Evolutionary conservation across 2,113 vertebrate species (phyloP).

Genomic region (Okapia johnstoni): DNA sequence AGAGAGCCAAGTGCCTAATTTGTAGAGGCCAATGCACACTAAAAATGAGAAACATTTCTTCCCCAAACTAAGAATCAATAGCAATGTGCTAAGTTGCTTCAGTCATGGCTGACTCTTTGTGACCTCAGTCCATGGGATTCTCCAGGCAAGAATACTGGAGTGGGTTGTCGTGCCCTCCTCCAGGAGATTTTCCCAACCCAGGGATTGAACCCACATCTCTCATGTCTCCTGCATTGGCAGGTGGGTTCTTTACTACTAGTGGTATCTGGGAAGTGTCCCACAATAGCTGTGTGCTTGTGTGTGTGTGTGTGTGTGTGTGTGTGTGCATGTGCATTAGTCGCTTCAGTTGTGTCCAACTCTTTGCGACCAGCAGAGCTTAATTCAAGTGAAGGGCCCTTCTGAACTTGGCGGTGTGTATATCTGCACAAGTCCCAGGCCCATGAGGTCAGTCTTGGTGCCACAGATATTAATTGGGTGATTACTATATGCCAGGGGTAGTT

Average conservation of each 20-base stretch:
- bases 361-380: background rate
- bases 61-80: background rate
- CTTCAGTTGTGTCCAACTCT: background rate
- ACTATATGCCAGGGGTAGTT: background rate
- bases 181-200: background rate
- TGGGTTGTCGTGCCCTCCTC: background rate
- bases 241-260: background rate
- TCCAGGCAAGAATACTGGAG: background rate
- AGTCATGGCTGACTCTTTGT: background rate
- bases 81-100: background rate
- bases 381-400: background rate
- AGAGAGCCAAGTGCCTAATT: background rate
- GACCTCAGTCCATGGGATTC: background rate
- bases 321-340: accelerated
- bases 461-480: background rate
- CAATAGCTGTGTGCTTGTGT: background rate
- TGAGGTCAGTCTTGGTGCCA: background rate
- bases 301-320: background rate
- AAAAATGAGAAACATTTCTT: background rate
- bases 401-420: background rate
- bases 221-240: background rate
- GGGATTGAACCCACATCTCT: background rate
- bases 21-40: background rate
- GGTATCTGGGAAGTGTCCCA: background rate
- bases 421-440: background rate